Evolutionary conservation across 2,888 invertebrate genomes (phyloP).

Genomic region (Salticus scenicus): DNA sequence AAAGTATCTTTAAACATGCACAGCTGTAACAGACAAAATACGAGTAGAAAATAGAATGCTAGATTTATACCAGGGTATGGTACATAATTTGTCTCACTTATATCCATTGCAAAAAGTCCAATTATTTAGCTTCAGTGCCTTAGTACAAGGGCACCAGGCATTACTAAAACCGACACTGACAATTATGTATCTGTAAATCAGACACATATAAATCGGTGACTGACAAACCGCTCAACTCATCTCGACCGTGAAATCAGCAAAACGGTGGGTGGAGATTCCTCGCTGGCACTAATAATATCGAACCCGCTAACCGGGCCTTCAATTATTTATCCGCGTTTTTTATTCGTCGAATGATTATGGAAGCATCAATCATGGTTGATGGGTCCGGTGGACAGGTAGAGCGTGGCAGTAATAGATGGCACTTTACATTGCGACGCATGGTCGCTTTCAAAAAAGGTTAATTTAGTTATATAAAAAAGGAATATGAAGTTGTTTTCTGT

Average conservation of each 20-base stretch:
- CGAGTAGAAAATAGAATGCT: too few relatives aligned
- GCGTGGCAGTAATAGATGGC: conserved; percentile 26
- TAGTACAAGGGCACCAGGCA: not conserved
- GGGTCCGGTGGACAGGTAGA: conserved; percentile 44
- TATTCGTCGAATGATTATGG: conserved; percentile 39
- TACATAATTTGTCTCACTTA: not conserved
- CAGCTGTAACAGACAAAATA: too few relatives aligned
- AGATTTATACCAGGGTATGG: too few relatives aligned
- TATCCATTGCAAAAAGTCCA: not conserved
- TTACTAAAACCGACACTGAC: not conserved
- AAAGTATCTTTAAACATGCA: too few relatives aligned
- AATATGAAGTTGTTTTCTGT: too few relatives aligned
- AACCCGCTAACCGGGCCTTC: conserved; percentile 44
- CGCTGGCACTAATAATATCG: conserved; percentile 35
- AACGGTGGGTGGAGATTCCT: conserved; percentile 29
- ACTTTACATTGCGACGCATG: not conserved
- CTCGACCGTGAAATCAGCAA: conserved; percentile 40
- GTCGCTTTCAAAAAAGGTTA: too few relatives aligned
- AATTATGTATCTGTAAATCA: conserved; percentile 20
- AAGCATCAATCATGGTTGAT: conserved; percentile 50
- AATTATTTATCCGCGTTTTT: conserved; percentile 47
- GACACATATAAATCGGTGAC: conserved; percentile 7
- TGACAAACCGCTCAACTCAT: conserved; percentile 26
- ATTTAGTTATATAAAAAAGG: too few relatives aligned
- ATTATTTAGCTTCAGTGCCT: not conserved